Conservation (phyloP, 1,140 invertebrate species). For the Heliothis virescens region DNA sequence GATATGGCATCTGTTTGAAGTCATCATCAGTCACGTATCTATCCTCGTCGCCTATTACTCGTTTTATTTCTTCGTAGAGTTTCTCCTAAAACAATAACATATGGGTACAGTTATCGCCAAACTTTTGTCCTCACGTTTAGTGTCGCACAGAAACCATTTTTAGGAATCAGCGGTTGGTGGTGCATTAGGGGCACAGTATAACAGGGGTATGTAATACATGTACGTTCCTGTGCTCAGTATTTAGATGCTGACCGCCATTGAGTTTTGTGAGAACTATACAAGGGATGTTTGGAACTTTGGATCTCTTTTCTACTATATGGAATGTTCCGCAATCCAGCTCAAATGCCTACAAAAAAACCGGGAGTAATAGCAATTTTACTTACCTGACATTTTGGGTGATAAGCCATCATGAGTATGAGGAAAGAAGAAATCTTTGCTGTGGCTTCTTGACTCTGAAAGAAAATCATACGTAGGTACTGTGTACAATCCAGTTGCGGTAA, state of each 20-base stretch:
- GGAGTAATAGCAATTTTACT: neutral
- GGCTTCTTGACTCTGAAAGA: conserved; percentile 91
- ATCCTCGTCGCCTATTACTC: conserved; percentile 62
- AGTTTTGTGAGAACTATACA: too few species aligned
- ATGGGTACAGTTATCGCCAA: neutral
- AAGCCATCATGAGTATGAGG: conserved; percentile 84
- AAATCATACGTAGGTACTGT: neutral
- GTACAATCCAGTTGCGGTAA: neutral
- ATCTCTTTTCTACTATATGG: too few species aligned
- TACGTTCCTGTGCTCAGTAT: too few species aligned
- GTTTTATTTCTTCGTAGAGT: conserved; percentile 68
- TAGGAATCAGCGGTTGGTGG: too few species aligned
- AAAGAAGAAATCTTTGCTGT: conserved; percentile 81
- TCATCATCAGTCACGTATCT: conserved; percentile 63
- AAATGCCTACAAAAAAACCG: neutral
- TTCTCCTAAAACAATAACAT: conserved; percentile 62
- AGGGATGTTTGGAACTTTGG: too few species aligned
- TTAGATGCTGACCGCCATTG: too few species aligned
- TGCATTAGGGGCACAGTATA: too few species aligned
- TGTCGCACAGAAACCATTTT: too few species aligned
- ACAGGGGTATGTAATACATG: too few species aligned
- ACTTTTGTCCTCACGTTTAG: neutral
- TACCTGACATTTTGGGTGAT: conserved; percentile 87
- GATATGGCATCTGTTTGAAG: conserved; percentile 70
- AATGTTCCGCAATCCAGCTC: too few species aligned